Conservation (phyloP, 2,113 vertebrate genomes). For the Epinephelus fuscoguttatus region DNA sequence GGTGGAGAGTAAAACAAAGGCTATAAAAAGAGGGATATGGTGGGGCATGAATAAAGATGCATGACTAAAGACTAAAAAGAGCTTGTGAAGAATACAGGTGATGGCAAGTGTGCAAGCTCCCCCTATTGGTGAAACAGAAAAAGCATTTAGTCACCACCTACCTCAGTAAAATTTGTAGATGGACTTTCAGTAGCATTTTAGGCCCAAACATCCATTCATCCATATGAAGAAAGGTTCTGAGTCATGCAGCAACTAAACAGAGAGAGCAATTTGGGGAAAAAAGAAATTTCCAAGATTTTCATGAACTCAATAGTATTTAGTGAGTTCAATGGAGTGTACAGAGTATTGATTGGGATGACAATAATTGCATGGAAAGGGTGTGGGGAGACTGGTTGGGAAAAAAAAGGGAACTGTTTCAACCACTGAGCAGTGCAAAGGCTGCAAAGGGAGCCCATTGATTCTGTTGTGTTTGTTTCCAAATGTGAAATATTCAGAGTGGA, state of each 20-base stretch:
- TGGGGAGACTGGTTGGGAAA: slow-evolving; percentile 7
- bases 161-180: slow-evolving; percentile 1
- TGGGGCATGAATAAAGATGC: slow-evolving; percentile 53
- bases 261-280: neutral
- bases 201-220: slow-evolving; percentile 8
- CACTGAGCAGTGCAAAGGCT: slow-evolving; percentile 35
- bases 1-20: slow-evolving; percentile 60
- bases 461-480: slow-evolving; percentile 53
- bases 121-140: slow-evolving; percentile 73
- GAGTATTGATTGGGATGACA: slow-evolving; percentile 69
- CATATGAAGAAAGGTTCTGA: slow-evolving; percentile 28
- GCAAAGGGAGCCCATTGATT: slow-evolving; percentile 69
- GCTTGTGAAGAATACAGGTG: slow-evolving; percentile 15
- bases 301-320: slow-evolving; percentile 59
- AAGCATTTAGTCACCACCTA: neutral
- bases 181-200: slow-evolving; percentile 2
- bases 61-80: slow-evolving; percentile 34
- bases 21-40: slow-evolving; percentile 53
- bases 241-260: slow-evolving; percentile 25
- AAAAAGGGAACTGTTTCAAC: slow-evolving; percentile 39
- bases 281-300: slow-evolving; percentile 17
- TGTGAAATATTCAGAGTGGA: slow-evolving; percentile 67
- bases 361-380: slow-evolving; percentile 55
- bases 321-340: slow-evolving; percentile 59
- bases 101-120: slow-evolving; percentile 80